Conservation (phyloP, 2,113 vertebrate genomes). For the Oncorhynchus nerka region DNA sequence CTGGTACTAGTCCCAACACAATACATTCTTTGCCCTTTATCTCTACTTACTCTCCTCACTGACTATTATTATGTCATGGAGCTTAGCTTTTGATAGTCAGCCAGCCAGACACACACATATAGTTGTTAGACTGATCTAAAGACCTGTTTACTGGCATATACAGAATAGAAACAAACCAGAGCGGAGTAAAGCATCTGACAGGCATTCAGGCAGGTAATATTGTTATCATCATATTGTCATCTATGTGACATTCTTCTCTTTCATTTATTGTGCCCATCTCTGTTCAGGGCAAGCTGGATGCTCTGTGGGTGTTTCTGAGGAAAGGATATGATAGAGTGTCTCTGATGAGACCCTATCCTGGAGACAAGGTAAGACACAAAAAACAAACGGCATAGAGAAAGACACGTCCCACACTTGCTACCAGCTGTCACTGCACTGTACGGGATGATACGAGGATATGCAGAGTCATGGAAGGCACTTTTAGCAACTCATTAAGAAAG, state of each 20-base stretch:
- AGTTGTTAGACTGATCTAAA: background rate
- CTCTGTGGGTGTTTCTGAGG: conserved; percentile 87
- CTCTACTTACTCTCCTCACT: background rate
- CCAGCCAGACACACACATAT: background rate
- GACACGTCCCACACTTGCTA: too few relatives aligned
- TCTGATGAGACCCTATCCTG: conserved; percentile 93
- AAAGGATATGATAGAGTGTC: conserved; percentile 94
- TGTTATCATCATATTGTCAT: background rate
- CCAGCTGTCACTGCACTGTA: too few relatives aligned
- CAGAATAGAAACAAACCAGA: background rate
- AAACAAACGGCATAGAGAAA: too few relatives aligned
- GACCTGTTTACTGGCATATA: background rate
- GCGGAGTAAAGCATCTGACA: background rate
- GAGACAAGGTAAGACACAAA: conserved; percentile 86
- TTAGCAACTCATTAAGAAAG: too few relatives aligned
- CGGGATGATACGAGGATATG: too few relatives aligned
- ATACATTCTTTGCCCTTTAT: conserved; percentile 45
- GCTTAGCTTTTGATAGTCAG: background rate
- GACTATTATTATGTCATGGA: background rate
- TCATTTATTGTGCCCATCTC: background rate
- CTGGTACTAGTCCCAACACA: conserved; percentile 49
- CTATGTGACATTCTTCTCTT: background rate
- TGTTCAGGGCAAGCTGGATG: conserved; percentile 90
- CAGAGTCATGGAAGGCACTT: too few relatives aligned
- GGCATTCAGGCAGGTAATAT: background rate